phyloP scores from a whole-genome alignment of 2,888 invertebrate genomes.

The Plagodis dolabraria region DNA sequence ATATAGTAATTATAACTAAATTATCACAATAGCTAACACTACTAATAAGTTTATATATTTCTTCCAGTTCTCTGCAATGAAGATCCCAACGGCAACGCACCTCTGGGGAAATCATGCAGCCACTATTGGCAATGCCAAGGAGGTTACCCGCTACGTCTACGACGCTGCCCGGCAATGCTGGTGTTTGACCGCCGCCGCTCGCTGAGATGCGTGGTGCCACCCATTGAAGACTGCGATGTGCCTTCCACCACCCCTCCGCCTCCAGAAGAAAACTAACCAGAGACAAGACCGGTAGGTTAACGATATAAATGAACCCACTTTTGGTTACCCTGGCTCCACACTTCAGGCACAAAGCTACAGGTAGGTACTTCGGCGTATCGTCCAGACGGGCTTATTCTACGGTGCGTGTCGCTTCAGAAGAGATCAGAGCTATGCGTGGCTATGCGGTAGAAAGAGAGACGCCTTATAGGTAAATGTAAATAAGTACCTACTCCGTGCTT shows the following conservation, averaged over 20 bases:
- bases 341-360: no score
- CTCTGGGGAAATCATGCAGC: constrained; percentile 96
- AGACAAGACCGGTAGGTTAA: constrained; percentile 61
- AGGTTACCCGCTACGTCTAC: constrained; percentile 95
- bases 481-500: no score
- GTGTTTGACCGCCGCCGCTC: constrained; percentile 94
- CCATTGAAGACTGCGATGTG: constrained; percentile 94
- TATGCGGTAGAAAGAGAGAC: no score
- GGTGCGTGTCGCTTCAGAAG: no score
- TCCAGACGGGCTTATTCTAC: no score
- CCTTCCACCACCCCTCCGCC: constrained; percentile 90
- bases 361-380: no score
- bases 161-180: constrained; percentile 95
- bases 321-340: no score
- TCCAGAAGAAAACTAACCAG: constrained; percentile 79
- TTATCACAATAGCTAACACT: no score
- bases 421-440: no score
- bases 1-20: no score
- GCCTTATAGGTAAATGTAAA: no score
- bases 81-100: constrained; percentile 95
- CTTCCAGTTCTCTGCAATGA: constrained; percentile 94
- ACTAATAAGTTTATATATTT: not conserved
- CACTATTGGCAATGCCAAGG: constrained; percentile 98
- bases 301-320: no score
- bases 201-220: constrained; percentile 93